These are phyloP conservation scores for Centrocercus urophasianus DNA, from an alignment of 2,113 vertebrate species.

Conservation along the genomic window DNA sequence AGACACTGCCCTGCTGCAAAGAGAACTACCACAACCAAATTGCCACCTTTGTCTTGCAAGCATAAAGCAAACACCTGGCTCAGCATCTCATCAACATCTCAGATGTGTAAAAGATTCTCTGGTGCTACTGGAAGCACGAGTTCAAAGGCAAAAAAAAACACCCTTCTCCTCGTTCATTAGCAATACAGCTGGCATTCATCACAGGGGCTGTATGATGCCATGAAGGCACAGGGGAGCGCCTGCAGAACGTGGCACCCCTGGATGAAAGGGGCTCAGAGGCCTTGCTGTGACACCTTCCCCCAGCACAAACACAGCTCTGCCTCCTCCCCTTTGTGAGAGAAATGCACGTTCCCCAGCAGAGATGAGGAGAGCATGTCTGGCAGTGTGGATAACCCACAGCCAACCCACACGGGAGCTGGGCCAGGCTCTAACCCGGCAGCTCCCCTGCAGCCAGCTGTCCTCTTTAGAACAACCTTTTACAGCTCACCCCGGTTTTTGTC, in stretches of 20 bases:
- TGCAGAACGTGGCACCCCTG: too few relatives aligned
- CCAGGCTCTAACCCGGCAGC: not conserved
- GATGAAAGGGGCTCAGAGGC: too few relatives aligned
- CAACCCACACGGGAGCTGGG: not conserved
- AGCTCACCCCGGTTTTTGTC: not conserved
- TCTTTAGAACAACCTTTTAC: not conserved
- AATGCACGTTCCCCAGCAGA: too few relatives aligned
- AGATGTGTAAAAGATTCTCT: not conserved
- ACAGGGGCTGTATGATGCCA: constrained; percentile 8
- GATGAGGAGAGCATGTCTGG: too few relatives aligned
- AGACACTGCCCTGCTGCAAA: not conserved
- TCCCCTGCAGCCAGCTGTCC: not conserved
- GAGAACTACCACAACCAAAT: not conserved
- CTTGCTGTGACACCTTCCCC: too few relatives aligned
- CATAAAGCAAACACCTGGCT: not conserved
- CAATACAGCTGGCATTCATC: constrained; percentile 43
- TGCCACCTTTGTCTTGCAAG: not conserved
- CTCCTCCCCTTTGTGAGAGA: too few relatives aligned
- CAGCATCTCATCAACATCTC: not conserved
- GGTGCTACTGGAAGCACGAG: not conserved
- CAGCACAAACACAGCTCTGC: too few relatives aligned
- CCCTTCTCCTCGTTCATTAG: constrained; percentile 28
- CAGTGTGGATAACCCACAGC: too few relatives aligned
- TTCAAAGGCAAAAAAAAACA: constrained; percentile 41
- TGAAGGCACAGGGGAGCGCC: too few relatives aligned